phyloP scores from a whole-genome alignment of 2,888 invertebrate genomes.

The Odontocolon sp. region DNA sequence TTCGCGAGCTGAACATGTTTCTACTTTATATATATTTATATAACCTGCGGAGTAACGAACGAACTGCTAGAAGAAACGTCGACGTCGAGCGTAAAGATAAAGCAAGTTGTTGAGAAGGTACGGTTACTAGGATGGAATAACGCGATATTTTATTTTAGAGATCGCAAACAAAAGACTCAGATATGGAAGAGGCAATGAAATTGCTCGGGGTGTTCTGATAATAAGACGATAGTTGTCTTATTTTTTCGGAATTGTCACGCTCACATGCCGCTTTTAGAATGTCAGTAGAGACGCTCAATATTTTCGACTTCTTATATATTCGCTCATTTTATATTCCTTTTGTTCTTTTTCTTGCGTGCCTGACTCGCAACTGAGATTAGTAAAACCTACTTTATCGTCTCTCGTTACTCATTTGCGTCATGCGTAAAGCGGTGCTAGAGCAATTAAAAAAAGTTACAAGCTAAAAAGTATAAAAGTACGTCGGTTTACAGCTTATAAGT shows the following conservation, averaged over 20 bases:
- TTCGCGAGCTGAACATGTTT: background rate
- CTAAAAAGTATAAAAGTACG: background rate
- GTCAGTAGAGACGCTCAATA: too few species aligned
- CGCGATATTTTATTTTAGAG: too few species aligned
- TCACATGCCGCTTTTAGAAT: too few species aligned
- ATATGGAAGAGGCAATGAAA: too few species aligned
- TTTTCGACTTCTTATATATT: background rate
- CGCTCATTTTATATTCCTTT: background rate
- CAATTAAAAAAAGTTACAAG: slow-evolving; percentile 30
- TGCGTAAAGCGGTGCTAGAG: background rate
- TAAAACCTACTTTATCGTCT: background rate
- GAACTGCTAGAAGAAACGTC: slow-evolving; percentile 14
- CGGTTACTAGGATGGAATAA: too few species aligned
- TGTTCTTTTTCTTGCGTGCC: background rate
- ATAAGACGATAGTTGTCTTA: too few species aligned
- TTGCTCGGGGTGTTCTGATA: too few species aligned
- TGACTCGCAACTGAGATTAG: background rate
- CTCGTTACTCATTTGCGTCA: slow-evolving; percentile 27
- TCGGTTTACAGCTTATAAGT: background rate
- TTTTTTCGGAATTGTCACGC: too few species aligned
- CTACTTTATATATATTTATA: background rate
- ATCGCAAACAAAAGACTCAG: too few species aligned
- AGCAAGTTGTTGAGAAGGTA: slow-evolving; percentile 11
- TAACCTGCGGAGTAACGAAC: slow-evolving; percentile 12
- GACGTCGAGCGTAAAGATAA: slow-evolving; percentile 44